Evolutionary conservation across 1,140 invertebrate species (phyloP).

Genomic region (Lanistes nyassanus): DNA sequence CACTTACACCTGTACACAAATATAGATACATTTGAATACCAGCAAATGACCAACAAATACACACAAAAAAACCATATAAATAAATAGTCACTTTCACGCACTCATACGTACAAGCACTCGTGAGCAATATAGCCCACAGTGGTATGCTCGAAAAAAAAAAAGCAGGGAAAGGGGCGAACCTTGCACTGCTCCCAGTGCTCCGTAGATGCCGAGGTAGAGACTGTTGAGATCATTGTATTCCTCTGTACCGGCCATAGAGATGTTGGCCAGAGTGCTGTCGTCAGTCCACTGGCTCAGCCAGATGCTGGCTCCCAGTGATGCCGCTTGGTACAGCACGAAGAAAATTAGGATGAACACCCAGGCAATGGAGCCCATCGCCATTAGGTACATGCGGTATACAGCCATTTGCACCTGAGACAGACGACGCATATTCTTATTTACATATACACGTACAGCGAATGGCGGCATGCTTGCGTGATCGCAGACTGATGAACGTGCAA

Average conservation of each 20-base stretch:
- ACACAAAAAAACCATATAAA: background rate
- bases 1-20: background rate
- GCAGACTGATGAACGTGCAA: background rate
- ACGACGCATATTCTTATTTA: background rate
- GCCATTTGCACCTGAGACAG: constrained; percentile 79
- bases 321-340: constrained; percentile 76
- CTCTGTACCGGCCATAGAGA: constrained; percentile 23
- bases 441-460: background rate
- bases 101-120: background rate
- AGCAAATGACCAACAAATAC: background rate
- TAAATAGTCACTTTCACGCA: background rate
- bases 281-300: constrained; percentile 29
- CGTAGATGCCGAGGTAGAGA: constrained; percentile 24
- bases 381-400: constrained; percentile 89
- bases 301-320: constrained; percentile 13
- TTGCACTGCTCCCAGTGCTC: constrained; percentile 19
- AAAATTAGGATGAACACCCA: constrained; percentile 79
- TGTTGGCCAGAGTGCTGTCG: constrained; percentile 18
- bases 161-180: constrained; percentile 8
- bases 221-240: constrained; percentile 9
- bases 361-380: constrained; percentile 81
- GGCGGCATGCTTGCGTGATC: background rate
- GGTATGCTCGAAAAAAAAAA: background rate
- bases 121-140: background rate
- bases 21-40: background rate